Evolutionary conservation across 1,140 invertebrate genomes (phyloP).

Genomic region (Platyscapa corneri): DNA sequence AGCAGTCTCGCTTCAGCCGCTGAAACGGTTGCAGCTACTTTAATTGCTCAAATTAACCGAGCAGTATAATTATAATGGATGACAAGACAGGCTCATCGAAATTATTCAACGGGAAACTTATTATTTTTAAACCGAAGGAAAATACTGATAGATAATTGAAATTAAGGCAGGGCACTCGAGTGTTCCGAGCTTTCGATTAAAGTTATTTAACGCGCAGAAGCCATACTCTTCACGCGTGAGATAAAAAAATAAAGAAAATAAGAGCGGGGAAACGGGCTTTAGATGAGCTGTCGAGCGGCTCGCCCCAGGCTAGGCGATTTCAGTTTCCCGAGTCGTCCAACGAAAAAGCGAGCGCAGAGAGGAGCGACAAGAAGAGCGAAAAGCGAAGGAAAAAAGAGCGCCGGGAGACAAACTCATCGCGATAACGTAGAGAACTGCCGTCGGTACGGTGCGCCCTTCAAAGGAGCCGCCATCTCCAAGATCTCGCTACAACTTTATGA

Average conservation of each 20-base stretch:
- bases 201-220: too few species aligned
- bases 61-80: too few species aligned
- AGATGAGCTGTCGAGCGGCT: too few species aligned
- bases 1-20: background rate
- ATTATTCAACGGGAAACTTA: background rate
- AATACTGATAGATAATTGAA: too few species aligned
- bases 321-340: too few species aligned
- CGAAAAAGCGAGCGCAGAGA: background rate
- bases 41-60: background rate
- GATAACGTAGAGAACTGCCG: constrained; percentile 20
- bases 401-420: background rate
- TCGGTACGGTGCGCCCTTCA: constrained; percentile 2
- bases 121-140: too few species aligned
- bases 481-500: constrained; percentile 1
- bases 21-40: background rate
- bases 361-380: background rate
- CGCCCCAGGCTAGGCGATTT: too few species aligned
- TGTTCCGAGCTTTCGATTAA: too few species aligned
- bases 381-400: background rate
- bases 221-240: too few species aligned
- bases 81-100: background rate
- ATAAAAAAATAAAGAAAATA: too few species aligned
- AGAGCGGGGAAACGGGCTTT: too few species aligned
- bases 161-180: too few species aligned
- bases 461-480: constrained; percentile 26